Percentiles rank a stretch among this genome's conserved stretches.
These are phyloP conservation scores for Pocota personata DNA, from an alignment of 2,888 invertebrate genomes.

Conservation along the genomic window DNA sequence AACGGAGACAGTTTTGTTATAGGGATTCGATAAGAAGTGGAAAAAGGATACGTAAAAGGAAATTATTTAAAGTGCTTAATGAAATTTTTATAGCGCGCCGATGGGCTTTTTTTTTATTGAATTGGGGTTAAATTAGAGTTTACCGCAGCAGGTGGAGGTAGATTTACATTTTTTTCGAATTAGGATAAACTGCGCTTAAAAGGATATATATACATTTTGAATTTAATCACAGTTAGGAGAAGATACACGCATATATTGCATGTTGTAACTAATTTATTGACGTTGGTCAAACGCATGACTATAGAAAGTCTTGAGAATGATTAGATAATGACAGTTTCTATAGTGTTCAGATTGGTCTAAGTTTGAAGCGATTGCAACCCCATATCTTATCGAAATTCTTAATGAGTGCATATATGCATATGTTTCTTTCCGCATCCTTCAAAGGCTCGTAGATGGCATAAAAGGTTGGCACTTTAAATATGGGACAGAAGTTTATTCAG, in stretches of 20 bases:
- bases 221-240: background rate
- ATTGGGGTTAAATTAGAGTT: background rate
- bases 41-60: slow-evolving; percentile 28
- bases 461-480: no score
- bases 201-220: background rate
- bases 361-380: no score
- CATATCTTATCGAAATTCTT: no score
- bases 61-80: slow-evolving; percentile 73
- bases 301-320: no score
- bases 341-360: no score
- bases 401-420: no score
- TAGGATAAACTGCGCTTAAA: no score
- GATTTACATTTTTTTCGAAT: slow-evolving; percentile 51
- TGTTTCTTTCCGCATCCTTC: no score
- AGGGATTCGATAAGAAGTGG: slow-evolving; percentile 2
- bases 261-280: background rate
- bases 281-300: background rate
- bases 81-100: slow-evolving; percentile 32
- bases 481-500: no score
- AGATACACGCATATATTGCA: background rate
- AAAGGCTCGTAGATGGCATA: no score
- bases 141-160: slow-evolving; percentile 35
- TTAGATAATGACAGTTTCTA: no score
- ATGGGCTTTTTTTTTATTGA: slow-evolving; percentile 1
- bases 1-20: slow-evolving; percentile 43